Conservation (phyloP, 2,797 vertebrate species). For the Streptopelia turtur region DNA sequence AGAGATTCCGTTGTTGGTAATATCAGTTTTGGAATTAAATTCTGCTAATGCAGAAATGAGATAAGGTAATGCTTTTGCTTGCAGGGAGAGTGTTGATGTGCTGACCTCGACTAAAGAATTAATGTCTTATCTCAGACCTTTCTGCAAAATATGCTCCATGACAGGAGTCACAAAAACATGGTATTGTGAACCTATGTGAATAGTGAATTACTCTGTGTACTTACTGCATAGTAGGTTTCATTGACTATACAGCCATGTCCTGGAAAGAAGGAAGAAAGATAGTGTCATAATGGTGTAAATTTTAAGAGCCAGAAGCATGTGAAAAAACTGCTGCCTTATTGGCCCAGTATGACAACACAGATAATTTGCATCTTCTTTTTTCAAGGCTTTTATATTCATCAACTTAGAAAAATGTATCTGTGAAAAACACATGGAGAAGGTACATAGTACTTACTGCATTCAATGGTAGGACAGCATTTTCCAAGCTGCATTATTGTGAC, state of each 20-base stretch:
- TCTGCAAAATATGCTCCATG: background rate
- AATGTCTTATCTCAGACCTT: background rate
- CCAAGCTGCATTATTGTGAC: conserved; percentile 73
- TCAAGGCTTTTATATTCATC: background rate
- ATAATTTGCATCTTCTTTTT: background rate
- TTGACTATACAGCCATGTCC: conserved; percentile 60
- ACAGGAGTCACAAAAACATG: background rate
- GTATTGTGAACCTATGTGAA: background rate
- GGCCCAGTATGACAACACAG: background rate
- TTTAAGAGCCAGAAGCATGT: background rate
- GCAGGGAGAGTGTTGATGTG: background rate
- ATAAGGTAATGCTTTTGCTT: background rate
- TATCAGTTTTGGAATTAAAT: background rate
- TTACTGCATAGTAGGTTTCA: conserved; percentile 65
- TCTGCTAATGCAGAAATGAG: background rate
- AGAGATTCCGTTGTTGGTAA: background rate
- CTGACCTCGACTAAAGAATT: background rate
- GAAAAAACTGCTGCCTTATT: background rate
- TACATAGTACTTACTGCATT: conserved; percentile 82
- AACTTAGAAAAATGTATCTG: background rate
- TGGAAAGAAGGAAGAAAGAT: conserved; percentile 10
- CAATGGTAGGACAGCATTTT: conserved; percentile 84
- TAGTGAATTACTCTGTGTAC: conserved; percentile 7
- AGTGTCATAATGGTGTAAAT: background rate
- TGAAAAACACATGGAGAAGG: background rate